Evolutionary conservation across 1,140 invertebrate genomes (phyloP).

Genomic region (Cataglyphis hispanica): DNA sequence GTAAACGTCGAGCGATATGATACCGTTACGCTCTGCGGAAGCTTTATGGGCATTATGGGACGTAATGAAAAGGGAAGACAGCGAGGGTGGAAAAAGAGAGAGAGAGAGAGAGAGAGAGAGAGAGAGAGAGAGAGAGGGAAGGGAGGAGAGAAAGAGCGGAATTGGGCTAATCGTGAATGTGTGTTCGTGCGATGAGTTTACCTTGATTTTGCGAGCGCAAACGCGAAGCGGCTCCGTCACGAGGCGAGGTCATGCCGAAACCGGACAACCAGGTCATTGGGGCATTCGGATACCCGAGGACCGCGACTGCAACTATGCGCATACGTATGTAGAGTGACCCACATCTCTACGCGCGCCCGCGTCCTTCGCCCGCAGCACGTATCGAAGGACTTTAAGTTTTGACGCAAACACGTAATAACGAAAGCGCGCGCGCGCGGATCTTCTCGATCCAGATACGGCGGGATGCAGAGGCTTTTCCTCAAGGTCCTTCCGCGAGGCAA

Average conservation of each 20-base stretch:
- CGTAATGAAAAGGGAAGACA: slow-evolving; percentile 20
- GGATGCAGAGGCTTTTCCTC: not conserved
- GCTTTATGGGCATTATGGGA: not conserved
- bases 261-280: slow-evolving; percentile 81
- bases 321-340: slow-evolving; percentile 70
- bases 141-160: slow-evolving; percentile 20
- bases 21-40: not conserved
- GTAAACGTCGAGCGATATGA: not conserved
- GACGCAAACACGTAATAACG: slow-evolving; percentile 56
- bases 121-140: not conserved
- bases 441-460: not conserved
- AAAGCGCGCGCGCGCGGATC: not conserved
- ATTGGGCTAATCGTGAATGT: slow-evolving; percentile 70
- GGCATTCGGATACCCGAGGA: slow-evolving; percentile 74
- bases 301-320: slow-evolving; percentile 70
- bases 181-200: slow-evolving; percentile 62
- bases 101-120: not conserved
- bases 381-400: slow-evolving; percentile 61
- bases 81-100: not conserved
- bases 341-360: slow-evolving; percentile 55
- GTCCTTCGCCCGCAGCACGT: slow-evolving; percentile 64
- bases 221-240: slow-evolving; percentile 56
- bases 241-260: slow-evolving; percentile 68
- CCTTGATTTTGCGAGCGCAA: slow-evolving; percentile 72
- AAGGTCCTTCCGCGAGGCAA: slow-evolving; percentile 1